A percentile compares a stretch with the other conserved stretches of the same genome.
phyloP scores from a whole-genome alignment of 2,797 vertebrate species.

The Platyrinchus mystaceus region DNA sequence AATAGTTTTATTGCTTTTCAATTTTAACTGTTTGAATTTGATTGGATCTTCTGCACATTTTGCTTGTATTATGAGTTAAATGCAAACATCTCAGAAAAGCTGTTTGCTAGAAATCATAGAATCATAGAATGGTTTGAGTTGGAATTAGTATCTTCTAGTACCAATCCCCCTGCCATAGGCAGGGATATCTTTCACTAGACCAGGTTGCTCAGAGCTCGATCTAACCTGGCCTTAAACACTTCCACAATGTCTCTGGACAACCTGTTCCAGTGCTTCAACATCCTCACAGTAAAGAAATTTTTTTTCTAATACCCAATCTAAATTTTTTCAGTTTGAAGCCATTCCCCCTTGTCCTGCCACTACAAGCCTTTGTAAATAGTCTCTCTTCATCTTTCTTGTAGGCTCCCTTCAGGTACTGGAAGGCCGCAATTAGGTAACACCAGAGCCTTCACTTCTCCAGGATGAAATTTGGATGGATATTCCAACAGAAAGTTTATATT shows the following conservation, averaged over 20 bases:
- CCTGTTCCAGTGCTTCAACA: neutral
- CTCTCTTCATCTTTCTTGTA: neutral
- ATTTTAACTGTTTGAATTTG: neutral
- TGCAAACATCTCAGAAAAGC: neutral
- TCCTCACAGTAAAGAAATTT: neutral
- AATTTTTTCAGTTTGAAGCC: neutral
- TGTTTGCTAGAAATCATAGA: neutral
- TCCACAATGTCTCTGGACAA: neutral
- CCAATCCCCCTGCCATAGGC: neutral
- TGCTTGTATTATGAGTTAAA: neutral
- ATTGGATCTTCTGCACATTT: neutral
- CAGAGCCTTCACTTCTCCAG: neutral
- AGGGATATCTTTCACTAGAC: neutral
- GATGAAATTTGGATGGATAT: neutral
- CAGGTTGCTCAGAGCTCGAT: neutral
- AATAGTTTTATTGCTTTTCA: neutral
- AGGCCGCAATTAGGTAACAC: neutral
- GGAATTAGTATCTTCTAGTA: neutral
- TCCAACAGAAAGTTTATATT: neutral
- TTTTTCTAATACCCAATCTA: neutral
- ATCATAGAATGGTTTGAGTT: neutral
- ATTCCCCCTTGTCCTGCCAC: neutral
- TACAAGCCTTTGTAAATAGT: neutral
- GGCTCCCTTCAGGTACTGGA: neutral
- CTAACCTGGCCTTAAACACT: neutral